Conservation (phyloP, 2,113 vertebrate genomes). For the Tragelaphus scriptus region DNA sequence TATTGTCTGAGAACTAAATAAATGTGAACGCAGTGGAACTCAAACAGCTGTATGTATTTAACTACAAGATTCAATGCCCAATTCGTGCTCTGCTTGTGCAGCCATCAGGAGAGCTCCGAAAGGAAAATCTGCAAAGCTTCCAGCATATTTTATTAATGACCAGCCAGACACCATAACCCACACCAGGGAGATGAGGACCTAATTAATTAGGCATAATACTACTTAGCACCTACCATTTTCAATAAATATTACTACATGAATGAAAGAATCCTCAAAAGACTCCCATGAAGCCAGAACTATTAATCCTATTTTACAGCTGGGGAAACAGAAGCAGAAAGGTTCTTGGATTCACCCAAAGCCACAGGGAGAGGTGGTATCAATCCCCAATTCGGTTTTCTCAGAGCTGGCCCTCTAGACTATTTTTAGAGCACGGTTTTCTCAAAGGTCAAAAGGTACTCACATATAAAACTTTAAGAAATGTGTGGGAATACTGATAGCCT, state of each 20-base stretch:
- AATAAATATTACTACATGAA: constrained; percentile 76
- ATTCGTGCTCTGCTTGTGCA: neutral
- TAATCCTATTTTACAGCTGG: constrained; percentile 69
- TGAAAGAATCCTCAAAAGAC: constrained; percentile 73
- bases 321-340: constrained; percentile 60
- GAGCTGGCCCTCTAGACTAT: neutral
- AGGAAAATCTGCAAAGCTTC: constrained; percentile 61
- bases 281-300: constrained; percentile 53
- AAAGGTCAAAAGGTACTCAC: constrained; percentile 26
- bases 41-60: constrained; percentile 62
- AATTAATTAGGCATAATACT: constrained; percentile 76
- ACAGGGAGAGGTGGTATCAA: constrained; percentile 19
- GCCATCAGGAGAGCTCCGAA: constrained; percentile 44
- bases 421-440: constrained; percentile 34
- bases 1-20: constrained; percentile 61
- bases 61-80: constrained; percentile 45
- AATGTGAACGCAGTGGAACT: neutral
- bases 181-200: constrained; percentile 71
- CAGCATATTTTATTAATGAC: constrained; percentile 72
- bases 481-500: neutral
- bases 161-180: constrained; percentile 69
- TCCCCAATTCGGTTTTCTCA: constrained; percentile 30
- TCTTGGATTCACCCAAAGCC: constrained; percentile 51
- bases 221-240: constrained; percentile 75
- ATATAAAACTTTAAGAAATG: neutral